Base-by-base conservation (phyloP, 1,140 invertebrate genomes). In the Scaptomyza montana region DNA sequence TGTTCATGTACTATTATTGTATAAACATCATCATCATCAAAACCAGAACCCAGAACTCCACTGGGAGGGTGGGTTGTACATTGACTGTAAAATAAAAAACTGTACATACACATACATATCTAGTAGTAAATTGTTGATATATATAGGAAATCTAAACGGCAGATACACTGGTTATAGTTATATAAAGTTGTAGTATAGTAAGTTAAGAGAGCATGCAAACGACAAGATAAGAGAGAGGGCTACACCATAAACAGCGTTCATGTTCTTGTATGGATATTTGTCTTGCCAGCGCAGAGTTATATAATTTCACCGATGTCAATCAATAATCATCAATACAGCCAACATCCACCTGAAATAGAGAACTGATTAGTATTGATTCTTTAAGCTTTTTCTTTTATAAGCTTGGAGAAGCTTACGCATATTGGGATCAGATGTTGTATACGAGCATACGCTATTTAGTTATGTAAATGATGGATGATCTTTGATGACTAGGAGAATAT, bases 331-430 rank as follows among this genome's bases (percentile, higher is more conserved):
- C 82, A 66, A 77, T 68, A 64, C 79, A 46, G 65, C 62, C 61
- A 72, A 71, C 76, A 90, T 86, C 76, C 79, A 90, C 87, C 87
- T 90, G 87, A 90, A 90, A 90, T 86, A 87, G 70, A 90, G 67
- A 90, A 71, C 87, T 90, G 87, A 90, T 90, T 90, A 90, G 87
- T 86, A 81, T 80, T 56, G 79, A 78, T 90, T 86, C 76, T 66
- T 62, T 56, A 56, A 46, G 70, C 47, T 28, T 28, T 28, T 10
- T 56, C 25, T 13, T n/a, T 53, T 41, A 49, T 10, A 21, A 25
- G 3, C 28, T 46, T 47, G n/a, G 59, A 25, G 39, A 41, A 33
- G 25, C 12, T 47, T 49, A 33, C 7, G 25, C 3, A 9, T 43
- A 21, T 53, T 46, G 19, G 9, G 12, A 12, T 59, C 19, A 49